Evolutionary conservation across 2,888 invertebrate genomes (phyloP).

Genomic region (Aradus depressus): DNA sequence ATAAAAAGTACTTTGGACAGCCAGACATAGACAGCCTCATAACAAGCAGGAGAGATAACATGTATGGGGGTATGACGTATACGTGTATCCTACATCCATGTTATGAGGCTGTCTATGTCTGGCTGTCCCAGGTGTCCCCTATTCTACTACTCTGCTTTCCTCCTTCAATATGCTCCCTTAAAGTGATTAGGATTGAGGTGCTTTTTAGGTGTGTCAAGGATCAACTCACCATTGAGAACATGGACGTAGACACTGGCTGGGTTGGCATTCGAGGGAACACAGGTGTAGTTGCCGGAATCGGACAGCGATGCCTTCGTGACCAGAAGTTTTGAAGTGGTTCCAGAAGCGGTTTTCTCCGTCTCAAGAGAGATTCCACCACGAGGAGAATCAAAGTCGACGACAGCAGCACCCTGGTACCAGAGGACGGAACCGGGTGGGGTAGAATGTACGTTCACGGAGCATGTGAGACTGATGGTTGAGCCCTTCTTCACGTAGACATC

Average conservation of each 20-base stretch:
- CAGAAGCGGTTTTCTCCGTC: slow-evolving; percentile 70
- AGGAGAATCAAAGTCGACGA: slow-evolving; percentile 71
- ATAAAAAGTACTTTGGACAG: too few species aligned
- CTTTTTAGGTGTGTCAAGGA: too few species aligned
- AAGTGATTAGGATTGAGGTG: too few species aligned
- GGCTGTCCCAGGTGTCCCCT: too few species aligned
- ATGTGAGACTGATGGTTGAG: slow-evolving; percentile 79
- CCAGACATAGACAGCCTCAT: too few species aligned
- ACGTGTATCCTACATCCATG: too few species aligned
- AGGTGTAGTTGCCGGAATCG: slow-evolving; percentile 84
- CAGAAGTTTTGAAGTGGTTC: slow-evolving; percentile 69
- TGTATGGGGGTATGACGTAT: too few species aligned
- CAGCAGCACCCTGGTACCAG: slow-evolving; percentile 73
- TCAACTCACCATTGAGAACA: slow-evolving; percentile 40
- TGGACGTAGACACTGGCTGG: slow-evolving; percentile 40
- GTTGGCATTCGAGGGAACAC: slow-evolving; percentile 66
- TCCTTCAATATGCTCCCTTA: too few species aligned
- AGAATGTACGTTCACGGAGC: slow-evolving; percentile 78
- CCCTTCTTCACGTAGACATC: slow-evolving; percentile 84
- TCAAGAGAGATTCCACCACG: slow-evolving; percentile 77
- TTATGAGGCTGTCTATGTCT: too few species aligned
- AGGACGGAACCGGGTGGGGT: slow-evolving; percentile 64
- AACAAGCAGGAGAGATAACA: too few species aligned
- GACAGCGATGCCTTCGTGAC: slow-evolving; percentile 73
- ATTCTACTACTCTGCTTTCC: too few species aligned